A percentile compares a stretch with the other conserved stretches of the same genome.
Conservation (phyloP, 2,113 vertebrate genomes). For the Coracopsis vasa region DNA sequence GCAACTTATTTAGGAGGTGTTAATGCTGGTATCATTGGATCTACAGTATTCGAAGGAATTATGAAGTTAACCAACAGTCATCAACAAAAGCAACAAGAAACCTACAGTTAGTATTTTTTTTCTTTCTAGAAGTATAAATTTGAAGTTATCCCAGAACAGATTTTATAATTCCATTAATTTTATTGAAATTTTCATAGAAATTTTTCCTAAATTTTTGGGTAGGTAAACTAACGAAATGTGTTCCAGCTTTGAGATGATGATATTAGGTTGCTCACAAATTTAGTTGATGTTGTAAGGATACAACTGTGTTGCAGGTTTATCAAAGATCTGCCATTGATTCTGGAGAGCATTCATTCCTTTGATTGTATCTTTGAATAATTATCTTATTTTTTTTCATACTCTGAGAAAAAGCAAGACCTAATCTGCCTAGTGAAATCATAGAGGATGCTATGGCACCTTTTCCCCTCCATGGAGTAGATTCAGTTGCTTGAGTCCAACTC, state of each 20-base stretch:
- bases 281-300: constrained; percentile 11
- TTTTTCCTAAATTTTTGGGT: neutral
- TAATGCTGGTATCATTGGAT: neutral
- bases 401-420: neutral
- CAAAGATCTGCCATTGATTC: constrained; percentile 19
- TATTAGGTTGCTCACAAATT: neutral
- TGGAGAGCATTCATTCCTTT: constrained; percentile 15
- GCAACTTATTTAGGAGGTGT: neutral
- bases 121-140: neutral
- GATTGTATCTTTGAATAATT: neutral
- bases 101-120: neutral
- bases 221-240: neutral
- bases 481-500: neutral
- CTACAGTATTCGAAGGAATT: neutral
- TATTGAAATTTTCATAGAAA: neutral
- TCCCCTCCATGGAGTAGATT: neutral
- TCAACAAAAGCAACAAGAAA: neutral
- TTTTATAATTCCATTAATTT: neutral
- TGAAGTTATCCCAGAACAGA: neutral
- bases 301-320: neutral
- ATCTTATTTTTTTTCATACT: constrained; percentile 38
- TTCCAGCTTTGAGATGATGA: neutral
- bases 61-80: neutral
- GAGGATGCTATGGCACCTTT: neutral
- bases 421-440: constrained; percentile 16